Base-by-base conservation (phyloP, 2,888 invertebrate species). In the Agrotis clavis region DNA sequence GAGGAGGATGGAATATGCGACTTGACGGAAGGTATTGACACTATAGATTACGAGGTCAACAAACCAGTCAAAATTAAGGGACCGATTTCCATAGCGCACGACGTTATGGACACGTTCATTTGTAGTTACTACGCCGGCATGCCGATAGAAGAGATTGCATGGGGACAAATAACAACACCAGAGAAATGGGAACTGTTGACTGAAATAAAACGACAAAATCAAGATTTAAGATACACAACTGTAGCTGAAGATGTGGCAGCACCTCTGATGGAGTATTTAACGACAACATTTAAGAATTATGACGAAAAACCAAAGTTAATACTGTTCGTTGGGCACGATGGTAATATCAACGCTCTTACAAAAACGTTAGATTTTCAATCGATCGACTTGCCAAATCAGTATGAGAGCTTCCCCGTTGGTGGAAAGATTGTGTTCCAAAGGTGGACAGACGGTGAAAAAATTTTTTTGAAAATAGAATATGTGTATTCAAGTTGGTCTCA, bases 391-490 rank as follows among this genome's bases (percentile, higher is more conserved):
- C 85, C 83, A 11, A 51, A 79, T 67, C 83, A 85, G 16, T 77
- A 62, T 18, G 85, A 85, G n/a, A 9, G 54, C 2, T 35, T 35
- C 7, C 35, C 35, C 35, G 7, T 35, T 62, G 85, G 85, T 7
- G 79, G 85, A 1, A 85, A 79, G 61, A 47, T 77, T 11, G 83
- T 85, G 21, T 85, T 85, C 67, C 81, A 85, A 64, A 76, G 81
- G n/a, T 85, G 85, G 85, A 62, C 76, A 21, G 79, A 85, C 60
- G 14, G 30, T 47, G 16, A 60, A 18, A 72, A 50, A 18, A 85
- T 83, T n/a, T 85, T 78, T 76, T 78, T 85, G 59, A 85, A 84
- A 81, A 59, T 81, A 1, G 81, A 85, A 74, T 77, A 67, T 48
- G 73, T 84, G 45, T 84, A 83, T 41, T 61, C 77, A 25, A 71